Evolutionary conservation across 2,113 vertebrate genomes (phyloP), one percentile per base, ranked within the genome.

Genomic region (Nycticebus coucang): DNA sequence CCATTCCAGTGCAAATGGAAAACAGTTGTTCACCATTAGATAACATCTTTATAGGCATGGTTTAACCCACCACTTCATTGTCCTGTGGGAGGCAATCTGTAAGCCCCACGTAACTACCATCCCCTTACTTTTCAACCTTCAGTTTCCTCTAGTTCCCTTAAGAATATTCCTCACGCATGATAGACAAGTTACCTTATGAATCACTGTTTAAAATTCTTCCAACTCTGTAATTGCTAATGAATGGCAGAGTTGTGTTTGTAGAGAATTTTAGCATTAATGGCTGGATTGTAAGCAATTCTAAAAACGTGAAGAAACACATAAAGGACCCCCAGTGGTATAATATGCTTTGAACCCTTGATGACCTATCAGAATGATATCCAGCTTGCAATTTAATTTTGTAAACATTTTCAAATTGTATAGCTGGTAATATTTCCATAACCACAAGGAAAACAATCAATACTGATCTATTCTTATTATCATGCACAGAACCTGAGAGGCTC

Each of bases 11-110:
- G 69, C 7, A 97, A 93, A 86, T 92, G 68, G 81, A 88, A 95
- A 82, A 85, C 45, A 89, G 68, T 84, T 88, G 55, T 89, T 93
- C n/a, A 77, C 82, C 12, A 41, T 79, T 96, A 87, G 91, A 57
- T 89, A 94, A 82, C 57, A 78, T 83, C 96, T 95, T 94, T 96
- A 78, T 88, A 68, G 74, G 55, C 45, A 92, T 89, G 53, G 24
- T 68, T 77, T 50, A 92, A 81, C 28, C 87, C n/a, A 60, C 8
- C 57, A 68, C 35, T 89, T 89, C 93, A 94, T 17, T 78, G 33
- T 85, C 93, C 93, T 14, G 33, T 35, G 35, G 1, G 37, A n/a
- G 19, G 7, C 7, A 57, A 75, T 72, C 71, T 62, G 30, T 66
- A 88, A 92, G 19, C 2, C 18, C 35, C 33, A 22, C 79, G 59